A percentile compares a stretch with the other conserved stretches of the same genome.
These are phyloP conservation scores for Porphyrio hochstetteri DNA, from an alignment of 2,113 vertebrate genomes.

Conservation along the genomic window DNA sequence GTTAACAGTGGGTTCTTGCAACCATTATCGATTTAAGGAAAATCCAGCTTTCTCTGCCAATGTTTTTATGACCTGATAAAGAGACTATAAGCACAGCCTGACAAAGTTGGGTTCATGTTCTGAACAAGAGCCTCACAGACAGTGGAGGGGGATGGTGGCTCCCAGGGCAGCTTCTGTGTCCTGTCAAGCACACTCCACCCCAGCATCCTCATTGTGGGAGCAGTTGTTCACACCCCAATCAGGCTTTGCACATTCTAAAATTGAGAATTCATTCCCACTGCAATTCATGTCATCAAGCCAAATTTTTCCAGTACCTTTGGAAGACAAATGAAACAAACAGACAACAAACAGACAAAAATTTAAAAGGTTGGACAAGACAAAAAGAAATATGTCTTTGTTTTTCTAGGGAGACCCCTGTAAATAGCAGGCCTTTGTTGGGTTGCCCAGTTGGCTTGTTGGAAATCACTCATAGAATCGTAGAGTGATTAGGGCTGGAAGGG, in stretches of 20 bases:
- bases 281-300: conserved; percentile 84
- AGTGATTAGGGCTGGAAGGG: no score
- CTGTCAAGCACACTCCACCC: conserved; percentile 67
- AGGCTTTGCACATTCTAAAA: conserved; percentile 64
- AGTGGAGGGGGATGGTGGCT: neutral
- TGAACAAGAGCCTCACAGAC: neutral
- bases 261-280: conserved; percentile 45
- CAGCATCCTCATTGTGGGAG: conserved; percentile 79
- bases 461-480: neutral
- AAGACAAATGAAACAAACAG: neutral
- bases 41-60: neutral
- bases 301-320: conserved; percentile 80
- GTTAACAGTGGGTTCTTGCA: neutral
- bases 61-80: neutral
- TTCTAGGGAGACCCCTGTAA: neutral
- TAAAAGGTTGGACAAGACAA: neutral
- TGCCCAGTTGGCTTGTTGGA: neutral
- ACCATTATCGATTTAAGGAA: neutral
- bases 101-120: rapidly evolving
- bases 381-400: neutral
- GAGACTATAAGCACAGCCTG: neutral
- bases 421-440: rapidly evolving
- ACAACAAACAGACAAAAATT: neutral
- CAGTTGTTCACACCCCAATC: conserved; percentile 78
- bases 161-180: neutral